Evolutionary conservation across 1,140 invertebrate genomes (phyloP).

Genomic region (Drosophila aff.): DNA sequence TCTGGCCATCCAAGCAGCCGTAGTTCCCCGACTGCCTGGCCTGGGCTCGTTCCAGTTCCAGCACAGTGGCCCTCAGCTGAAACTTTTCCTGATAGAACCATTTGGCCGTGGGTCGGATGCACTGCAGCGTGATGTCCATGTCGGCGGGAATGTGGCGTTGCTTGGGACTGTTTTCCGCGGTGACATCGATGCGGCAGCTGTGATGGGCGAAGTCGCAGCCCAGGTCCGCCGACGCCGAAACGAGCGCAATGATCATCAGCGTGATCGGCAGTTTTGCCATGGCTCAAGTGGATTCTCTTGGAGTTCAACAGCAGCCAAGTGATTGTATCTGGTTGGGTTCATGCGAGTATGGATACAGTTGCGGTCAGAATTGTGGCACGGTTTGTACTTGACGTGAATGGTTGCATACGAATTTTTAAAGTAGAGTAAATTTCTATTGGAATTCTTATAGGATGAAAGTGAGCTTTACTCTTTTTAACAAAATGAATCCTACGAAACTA

Average conservation of each 20-base stretch:
- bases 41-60: conserved; percentile 45
- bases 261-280: conserved; percentile 75
- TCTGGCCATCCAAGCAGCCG: conserved; percentile 44
- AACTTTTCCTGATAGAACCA: conserved; percentile 64
- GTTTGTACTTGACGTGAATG: not conserved
- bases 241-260: conserved; percentile 47
- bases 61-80: conserved; percentile 1
- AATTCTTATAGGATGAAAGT: not conserved
- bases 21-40: conserved; percentile 55
- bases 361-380: conserved; percentile 2
- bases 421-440: not conserved
- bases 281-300: conserved; percentile 53
- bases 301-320: conserved; percentile 45
- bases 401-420: not conserved
- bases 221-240: conserved; percentile 17
- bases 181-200: conserved; percentile 65
- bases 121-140: conserved; percentile 58
- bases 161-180: conserved; percentile 4
- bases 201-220: conserved; percentile 57
- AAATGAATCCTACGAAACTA: too few relatives aligned
- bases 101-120: conserved; percentile 26
- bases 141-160: conserved; percentile 56
- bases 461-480: too few relatives aligned
- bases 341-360: conserved; percentile 28
- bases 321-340: conserved; percentile 35